phyloP scores from a whole-genome alignment of 2,888 invertebrate species.

The Xanthia icteritia region DNA sequence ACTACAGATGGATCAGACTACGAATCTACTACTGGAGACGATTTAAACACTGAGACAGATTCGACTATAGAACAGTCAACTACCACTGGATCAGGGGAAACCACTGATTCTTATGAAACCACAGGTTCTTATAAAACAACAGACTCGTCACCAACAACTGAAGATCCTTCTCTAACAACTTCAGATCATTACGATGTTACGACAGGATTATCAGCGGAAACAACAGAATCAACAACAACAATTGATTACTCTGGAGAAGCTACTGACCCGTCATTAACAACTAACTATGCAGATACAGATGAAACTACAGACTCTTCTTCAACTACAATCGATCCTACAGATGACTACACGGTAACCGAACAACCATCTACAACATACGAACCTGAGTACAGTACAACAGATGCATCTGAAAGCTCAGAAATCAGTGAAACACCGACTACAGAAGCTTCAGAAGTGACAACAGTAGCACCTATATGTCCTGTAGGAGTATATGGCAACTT shows the following conservation, averaged over 20 bases:
- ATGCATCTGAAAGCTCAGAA: slow-evolving; percentile 6
- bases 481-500: slow-evolving; percentile 67
- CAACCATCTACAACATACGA: slow-evolving; percentile 17
- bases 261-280: slow-evolving; percentile 7
- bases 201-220: neutral
- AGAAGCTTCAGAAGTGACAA: slow-evolving; percentile 10
- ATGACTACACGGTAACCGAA: neutral
- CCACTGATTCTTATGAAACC: slow-evolving; percentile 4
- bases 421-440: slow-evolving; percentile 4
- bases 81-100: slow-evolving; percentile 9
- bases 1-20: slow-evolving; percentile 17
- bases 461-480: slow-evolving; percentile 61
- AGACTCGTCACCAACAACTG: neutral
- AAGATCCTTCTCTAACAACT: neutral
- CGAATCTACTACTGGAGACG: slow-evolving; percentile 19
- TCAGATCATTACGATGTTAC: neutral
- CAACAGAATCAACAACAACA: slow-evolving; percentile 28
- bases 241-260: slow-evolving; percentile 14
- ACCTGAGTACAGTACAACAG: neutral
- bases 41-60: neutral
- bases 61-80: slow-evolving; percentile 13
- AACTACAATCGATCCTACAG: slow-evolving; percentile 6
- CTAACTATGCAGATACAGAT: slow-evolving; percentile 12
- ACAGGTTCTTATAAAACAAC: slow-evolving; percentile 6
- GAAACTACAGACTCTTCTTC: slow-evolving; percentile 7